Evolutionary conservation across 2,888 invertebrate species (phyloP), one percentile per base, ranked within the genome.

Genomic region (Leuctra nigra): DNA sequence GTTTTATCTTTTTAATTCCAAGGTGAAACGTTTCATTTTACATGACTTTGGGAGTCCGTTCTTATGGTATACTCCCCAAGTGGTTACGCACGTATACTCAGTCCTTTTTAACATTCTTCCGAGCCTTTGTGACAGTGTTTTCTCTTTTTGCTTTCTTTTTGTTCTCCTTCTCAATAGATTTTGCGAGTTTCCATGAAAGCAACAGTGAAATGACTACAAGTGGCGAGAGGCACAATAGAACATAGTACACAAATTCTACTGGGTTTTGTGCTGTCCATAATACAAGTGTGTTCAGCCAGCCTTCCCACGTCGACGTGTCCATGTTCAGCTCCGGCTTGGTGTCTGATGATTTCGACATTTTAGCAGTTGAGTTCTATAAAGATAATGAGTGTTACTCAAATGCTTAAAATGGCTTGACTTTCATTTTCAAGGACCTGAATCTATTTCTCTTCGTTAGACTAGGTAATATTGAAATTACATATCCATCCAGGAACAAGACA

Each of bases 101-200:
- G n/a, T n/a, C n/a, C n/a, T n/a, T n/a, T n/a, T n/a, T n/a, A n/a
- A n/a, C n/a, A n/a, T n/a, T 44, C 22, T 44, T 44, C 44, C 44
- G 20, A 16, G 50, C 50, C 22, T 50, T 50, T n/a, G 23, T 35
- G 4, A 20, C 50, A 35, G 33, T 50, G 18, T 35, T 50, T 59
- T 74, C 73, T 61, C 70, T 66, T 61, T 70, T 72, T 2, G 70
- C 68, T 61, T 70, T 70, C 36, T 74, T 73, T 62, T 75, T 75
- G 59, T 77, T 75, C 62, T 76, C 73, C 23, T 71, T 70, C 61
- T 77, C 75, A 59, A 78, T 71, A 57, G 75, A 72, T 63, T 75
- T 75, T 2, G 76, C 74, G 38, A 77, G 67, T 60, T 75, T 73
- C 74, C 75, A 77, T 2, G 77, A 76, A 16, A 77, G 65, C 46